Conservation (phyloP, 2,113 vertebrate genomes). For the Xiphorhynchus elegans region DNA sequence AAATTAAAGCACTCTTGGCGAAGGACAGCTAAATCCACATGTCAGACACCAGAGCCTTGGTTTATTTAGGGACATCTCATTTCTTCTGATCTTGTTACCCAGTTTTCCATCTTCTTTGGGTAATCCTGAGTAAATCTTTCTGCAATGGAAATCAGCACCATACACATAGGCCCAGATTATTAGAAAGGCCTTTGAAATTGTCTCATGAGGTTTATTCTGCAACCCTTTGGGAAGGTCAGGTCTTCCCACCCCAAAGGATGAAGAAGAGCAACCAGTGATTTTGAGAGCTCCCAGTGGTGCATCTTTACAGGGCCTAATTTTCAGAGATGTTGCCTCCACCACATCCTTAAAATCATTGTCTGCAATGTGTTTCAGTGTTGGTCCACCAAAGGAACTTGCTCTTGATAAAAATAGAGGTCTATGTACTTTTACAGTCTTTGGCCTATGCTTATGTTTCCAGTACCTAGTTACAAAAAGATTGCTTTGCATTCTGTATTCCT, state of each 20-base stretch:
- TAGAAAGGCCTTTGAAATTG: constrained; percentile 34
- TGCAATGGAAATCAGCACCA: constrained; percentile 20
- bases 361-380: neutral
- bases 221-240: neutral
- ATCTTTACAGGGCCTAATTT: neutral
- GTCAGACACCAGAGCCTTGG: constrained; percentile 57
- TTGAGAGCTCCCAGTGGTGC: neutral
- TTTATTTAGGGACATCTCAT: constrained; percentile 66
- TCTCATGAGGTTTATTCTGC: neutral
- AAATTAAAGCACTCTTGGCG: constrained; percentile 65
- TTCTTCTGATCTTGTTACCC: constrained; percentile 67
- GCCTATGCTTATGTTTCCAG: constrained; percentile 17
- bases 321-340: neutral
- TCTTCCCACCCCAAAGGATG: neutral
- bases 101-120: constrained; percentile 61
- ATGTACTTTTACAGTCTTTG: neutral
- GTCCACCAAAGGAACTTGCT: neutral
- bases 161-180: constrained; percentile 22
- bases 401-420: neutral
- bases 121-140: constrained; percentile 67
- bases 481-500: neutral
- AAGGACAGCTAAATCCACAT: constrained; percentile 62
- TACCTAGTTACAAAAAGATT: neutral
- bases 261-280: neutral
- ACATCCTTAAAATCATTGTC: neutral